phyloP scores from a whole-genome alignment of 2,888 invertebrate species.

The Palloptera scutellata region DNA sequence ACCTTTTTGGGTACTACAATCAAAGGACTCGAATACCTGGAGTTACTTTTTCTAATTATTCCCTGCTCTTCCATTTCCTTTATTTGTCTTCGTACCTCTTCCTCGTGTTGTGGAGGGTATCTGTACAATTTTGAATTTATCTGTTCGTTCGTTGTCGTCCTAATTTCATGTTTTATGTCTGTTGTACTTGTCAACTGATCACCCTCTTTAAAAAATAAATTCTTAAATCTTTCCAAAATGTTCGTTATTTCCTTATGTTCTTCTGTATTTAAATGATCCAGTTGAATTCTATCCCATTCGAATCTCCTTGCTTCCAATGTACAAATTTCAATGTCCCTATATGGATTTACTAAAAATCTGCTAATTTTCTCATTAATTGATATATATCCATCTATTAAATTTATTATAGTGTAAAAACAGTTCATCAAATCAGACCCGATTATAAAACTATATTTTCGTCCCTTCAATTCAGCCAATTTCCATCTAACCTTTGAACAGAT shows the following conservation, averaged over 20 bases:
- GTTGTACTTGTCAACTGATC: too few relatives aligned
- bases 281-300: slow-evolving; percentile 15
- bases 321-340: slow-evolving; percentile 10
- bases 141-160: slow-evolving; percentile 24
- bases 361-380: slow-evolving; percentile 7
- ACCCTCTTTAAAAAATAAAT: slow-evolving; percentile 25
- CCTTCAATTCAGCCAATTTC: slow-evolving; percentile 18
- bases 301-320: too few relatives aligned
- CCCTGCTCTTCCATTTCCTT: slow-evolving; percentile 28
- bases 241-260: slow-evolving; percentile 4
- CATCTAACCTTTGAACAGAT: slow-evolving; percentile 13
- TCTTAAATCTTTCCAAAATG: slow-evolving; percentile 14
- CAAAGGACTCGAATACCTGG: slow-evolving; percentile 22
- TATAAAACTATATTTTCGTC: slow-evolving; percentile 26
- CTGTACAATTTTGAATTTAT: slow-evolving; percentile 31
- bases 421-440: slow-evolving; percentile 20
- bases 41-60: too few relatives aligned
- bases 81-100: slow-evolving; percentile 22
- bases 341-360: slow-evolving; percentile 22
- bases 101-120: slow-evolving; percentile 30
- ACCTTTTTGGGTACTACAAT: slow-evolving; percentile 25
- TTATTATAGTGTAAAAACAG: slow-evolving; percentile 22
- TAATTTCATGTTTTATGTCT: too few relatives aligned
- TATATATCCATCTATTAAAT: slow-evolving; percentile 21
- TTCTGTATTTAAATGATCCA: slow-evolving; percentile 26